Evolutionary conservation across 1,140 invertebrate genomes (phyloP).

Genomic region (Eumaeus atala): DNA sequence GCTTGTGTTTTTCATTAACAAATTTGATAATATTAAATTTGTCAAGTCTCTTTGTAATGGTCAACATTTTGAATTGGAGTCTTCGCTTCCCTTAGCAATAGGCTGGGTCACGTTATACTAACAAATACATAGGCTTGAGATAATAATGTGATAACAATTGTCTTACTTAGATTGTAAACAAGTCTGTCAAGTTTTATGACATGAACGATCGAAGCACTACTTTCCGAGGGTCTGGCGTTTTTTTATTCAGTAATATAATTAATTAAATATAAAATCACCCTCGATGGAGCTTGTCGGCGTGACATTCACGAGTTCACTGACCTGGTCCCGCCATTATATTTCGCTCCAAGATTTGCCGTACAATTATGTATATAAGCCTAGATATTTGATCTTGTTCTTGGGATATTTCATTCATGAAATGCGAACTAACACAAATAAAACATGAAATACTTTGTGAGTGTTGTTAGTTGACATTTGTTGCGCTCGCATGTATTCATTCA

Average conservation of each 20-base stretch:
- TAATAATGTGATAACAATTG: too few species aligned
- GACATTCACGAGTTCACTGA: slow-evolving; percentile 9
- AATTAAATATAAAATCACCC: slow-evolving; percentile 1
- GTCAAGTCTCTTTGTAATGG: too few species aligned
- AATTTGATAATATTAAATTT: too few species aligned
- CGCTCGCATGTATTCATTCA: neutral
- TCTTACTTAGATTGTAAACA: too few species aligned
- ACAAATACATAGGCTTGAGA: too few species aligned
- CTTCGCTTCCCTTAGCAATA: too few species aligned
- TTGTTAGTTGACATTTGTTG: neutral
- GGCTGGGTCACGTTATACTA: too few species aligned
- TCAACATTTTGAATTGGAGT: too few species aligned
- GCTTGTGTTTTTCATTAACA: too few species aligned
- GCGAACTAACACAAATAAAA: slow-evolving; percentile 1
- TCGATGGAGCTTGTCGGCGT: neutral
- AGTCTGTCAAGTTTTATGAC: too few species aligned
- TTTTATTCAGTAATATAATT: neutral
- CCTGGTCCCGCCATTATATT: slow-evolving; percentile 18
- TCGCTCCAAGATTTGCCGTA: slow-evolving; percentile 10
- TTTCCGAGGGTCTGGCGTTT: neutral
- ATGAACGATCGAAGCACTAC: neutral
- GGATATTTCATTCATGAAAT: slow-evolving; percentile 9
- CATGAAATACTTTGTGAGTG: neutral
- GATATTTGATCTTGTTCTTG: slow-evolving; percentile 11
- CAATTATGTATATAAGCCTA: slow-evolving; percentile 9